Percentiles rank a stretch among this genome's conserved stretches.
phyloP scores from a whole-genome alignment of 2,797 vertebrate genomes.

The Peromyscus aztecus region DNA sequence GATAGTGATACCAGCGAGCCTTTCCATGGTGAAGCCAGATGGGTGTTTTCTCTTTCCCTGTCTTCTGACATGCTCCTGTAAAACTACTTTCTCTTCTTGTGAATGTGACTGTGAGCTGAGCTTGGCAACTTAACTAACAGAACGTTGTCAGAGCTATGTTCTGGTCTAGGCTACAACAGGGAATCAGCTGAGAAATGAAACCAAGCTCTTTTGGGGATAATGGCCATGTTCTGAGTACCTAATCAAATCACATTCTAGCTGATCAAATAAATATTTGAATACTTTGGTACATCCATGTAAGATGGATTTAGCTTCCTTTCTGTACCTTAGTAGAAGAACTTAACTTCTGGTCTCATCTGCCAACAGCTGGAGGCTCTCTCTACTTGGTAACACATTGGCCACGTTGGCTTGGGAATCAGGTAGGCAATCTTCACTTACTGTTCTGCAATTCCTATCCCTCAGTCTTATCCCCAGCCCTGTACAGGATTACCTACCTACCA shows the following conservation, averaged over 20 bases:
- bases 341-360: not conserved
- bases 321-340: not conserved
- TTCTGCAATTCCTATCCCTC: not conserved
- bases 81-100: not conserved
- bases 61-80: not conserved
- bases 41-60: conserved; percentile 12
- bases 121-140: not conserved
- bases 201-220: not conserved
- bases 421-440: not conserved
- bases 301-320: not conserved
- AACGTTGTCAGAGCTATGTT: not conserved
- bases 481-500: not conserved
- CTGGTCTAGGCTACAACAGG: not conserved
- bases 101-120: not conserved
- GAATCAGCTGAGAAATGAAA: not conserved
- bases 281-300: not conserved
- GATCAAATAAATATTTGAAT: conserved; percentile 5
- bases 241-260: not conserved
- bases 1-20: not conserved
- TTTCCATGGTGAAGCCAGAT: not conserved
- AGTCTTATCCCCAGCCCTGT: not conserved
- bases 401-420: not conserved
- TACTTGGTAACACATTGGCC: not conserved
- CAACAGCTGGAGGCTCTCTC: not conserved
- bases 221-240: not conserved